A percentile compares a stretch with the other conserved stretches of the same genome.
These are phyloP conservation scores for Calephelis virginiensis DNA, from an alignment of 1,140 invertebrate genomes.

Conservation along the genomic window DNA sequence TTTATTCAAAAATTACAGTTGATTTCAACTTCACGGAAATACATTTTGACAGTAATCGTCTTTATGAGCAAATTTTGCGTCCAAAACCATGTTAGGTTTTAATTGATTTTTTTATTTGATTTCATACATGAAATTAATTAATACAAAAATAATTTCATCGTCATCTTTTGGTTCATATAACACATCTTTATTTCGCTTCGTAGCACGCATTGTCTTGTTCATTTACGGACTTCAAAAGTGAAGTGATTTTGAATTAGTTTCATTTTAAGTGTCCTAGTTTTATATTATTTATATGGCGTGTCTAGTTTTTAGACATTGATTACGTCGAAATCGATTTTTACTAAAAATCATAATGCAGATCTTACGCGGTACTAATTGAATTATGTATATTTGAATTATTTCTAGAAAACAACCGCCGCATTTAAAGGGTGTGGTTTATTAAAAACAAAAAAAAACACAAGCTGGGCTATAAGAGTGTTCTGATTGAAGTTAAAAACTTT, in stretches of 20 bases:
- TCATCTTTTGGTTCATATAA: constrained; percentile 20
- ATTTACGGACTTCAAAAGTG: constrained; percentile 22
- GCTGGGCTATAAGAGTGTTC: too few relatives aligned
- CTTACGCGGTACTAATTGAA: background rate
- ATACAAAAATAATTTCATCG: background rate
- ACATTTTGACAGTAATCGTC: background rate
- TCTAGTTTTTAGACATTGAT: background rate
- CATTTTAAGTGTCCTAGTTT: background rate
- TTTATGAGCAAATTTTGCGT: too few relatives aligned
- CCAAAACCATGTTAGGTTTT: too few relatives aligned
- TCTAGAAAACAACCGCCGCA: too few relatives aligned
- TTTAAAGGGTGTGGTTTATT: too few relatives aligned
- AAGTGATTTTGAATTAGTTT: constrained; percentile 2
- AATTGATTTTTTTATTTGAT: too few relatives aligned
- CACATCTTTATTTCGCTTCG: constrained; percentile 43
- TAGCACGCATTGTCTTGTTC: constrained; percentile 50
- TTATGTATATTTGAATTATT: background rate
- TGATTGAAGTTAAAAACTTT: too few relatives aligned
- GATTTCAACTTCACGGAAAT: background rate
- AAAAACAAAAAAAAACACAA: too few relatives aligned
- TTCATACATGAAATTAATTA: background rate
- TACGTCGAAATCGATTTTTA: background rate
- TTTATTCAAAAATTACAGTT: background rate
- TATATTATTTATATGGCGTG: background rate
- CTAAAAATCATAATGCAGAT: background rate